These are phyloP conservation scores for Pseudomyrmex sp. DNA, from an alignment of 1,140 invertebrate species.

Conservation along the genomic window DNA sequence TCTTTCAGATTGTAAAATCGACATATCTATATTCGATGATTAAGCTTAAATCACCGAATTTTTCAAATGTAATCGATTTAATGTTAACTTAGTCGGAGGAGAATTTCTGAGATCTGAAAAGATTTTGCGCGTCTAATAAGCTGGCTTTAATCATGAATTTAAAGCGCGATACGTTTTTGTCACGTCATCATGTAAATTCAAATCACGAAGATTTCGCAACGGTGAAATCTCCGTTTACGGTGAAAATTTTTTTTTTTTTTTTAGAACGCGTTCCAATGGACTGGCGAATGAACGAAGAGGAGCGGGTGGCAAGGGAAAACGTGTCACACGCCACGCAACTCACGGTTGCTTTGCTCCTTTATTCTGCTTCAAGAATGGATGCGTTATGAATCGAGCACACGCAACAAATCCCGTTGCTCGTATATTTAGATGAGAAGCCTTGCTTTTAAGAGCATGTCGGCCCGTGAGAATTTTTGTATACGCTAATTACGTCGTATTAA, in stretches of 20 bases:
- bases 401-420: constrained; percentile 49
- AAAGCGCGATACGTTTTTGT: not conserved
- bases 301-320: constrained; percentile 55
- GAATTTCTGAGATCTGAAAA: not conserved
- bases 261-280: not conserved
- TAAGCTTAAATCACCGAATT: not conserved
- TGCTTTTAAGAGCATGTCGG: constrained; percentile 19
- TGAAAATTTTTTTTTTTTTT: constrained; percentile 33
- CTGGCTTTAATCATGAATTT: not conserved
- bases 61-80: not conserved
- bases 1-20: constrained; percentile 21
- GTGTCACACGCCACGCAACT: constrained; percentile 44
- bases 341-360: constrained; percentile 26
- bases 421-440: constrained; percentile 49
- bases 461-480: constrained; percentile 42
- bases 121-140: not conserved
- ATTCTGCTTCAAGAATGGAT: constrained; percentile 49
- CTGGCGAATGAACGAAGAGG: not conserved
- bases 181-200: not conserved
- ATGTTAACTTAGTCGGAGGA: not conserved
- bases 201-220: not conserved
- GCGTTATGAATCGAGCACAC: constrained; percentile 45
- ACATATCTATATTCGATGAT: not conserved
- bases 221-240: too few relatives aligned
- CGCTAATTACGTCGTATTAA: constrained; percentile 30